Conservation (phyloP, 2,797 vertebrate species). For the Crax fasciolata region DNA sequence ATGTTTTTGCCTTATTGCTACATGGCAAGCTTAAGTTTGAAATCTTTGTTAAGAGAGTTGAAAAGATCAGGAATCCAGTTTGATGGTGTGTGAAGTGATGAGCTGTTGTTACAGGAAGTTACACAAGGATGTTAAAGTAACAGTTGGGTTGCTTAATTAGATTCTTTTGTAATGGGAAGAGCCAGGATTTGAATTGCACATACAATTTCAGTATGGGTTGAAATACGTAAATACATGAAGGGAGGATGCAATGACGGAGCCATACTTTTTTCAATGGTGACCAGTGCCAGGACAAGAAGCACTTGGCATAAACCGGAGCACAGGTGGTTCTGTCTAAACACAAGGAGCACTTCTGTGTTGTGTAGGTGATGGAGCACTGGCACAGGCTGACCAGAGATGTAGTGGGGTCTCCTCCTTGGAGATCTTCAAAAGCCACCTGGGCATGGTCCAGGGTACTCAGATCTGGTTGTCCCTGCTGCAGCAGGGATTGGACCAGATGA, state of each 20-base stretch:
- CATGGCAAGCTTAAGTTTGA: background rate
- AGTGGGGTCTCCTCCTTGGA: background rate
- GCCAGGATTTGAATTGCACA: background rate
- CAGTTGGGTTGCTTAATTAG: constrained; percentile 28
- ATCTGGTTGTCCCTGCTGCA: too few relatives aligned
- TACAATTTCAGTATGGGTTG: background rate
- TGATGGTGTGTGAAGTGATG: background rate
- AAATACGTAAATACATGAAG: background rate
- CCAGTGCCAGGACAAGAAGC: background rate
- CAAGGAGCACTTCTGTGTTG: background rate
- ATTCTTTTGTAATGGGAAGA: constrained; percentile 39
- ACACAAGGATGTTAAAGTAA: background rate
- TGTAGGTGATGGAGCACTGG: background rate
- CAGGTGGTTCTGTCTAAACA: background rate
- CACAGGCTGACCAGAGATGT: background rate
- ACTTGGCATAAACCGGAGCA: background rate
- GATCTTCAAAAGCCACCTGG: too few relatives aligned
- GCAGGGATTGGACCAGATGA: too few relatives aligned
- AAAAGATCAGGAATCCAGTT: background rate
- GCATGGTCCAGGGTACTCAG: too few relatives aligned
- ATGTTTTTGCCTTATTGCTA: background rate
- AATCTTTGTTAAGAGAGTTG: background rate
- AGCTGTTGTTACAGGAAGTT: constrained; percentile 36
- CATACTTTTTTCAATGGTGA: background rate
- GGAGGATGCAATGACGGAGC: background rate